Base-by-base conservation (phyloP, 2,113 vertebrate genomes). In the Pedionomus torquatus region DNA sequence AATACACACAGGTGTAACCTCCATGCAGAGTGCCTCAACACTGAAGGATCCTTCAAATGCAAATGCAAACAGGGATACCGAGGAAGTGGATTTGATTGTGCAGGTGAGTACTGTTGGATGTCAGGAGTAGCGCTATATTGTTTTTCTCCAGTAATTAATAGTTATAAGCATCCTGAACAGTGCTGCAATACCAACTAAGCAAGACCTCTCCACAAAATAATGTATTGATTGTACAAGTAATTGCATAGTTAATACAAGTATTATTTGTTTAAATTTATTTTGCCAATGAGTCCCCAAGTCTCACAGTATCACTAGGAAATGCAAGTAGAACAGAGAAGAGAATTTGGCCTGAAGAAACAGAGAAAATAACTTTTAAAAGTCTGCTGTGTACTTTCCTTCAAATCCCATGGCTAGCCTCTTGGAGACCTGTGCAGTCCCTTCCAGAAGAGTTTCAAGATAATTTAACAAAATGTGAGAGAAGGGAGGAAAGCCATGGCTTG, bases 11-110 rank as follows among this genome's bases (percentile, higher is more conserved):
- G 96, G 49, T 99, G 99, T 98, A 99, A 98, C 93, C 97, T 95
- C 81, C 98, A 99, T 2, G 99, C 99, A 84, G 98, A 98, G 54
- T 99, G 99, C 93, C 95, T 99, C 96, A 99, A 99, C 97, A 99
- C 98, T 3, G 96, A 96, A 37, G 99, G 99, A 63, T 99, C 99
- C 76, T 99, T 99, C 98, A 99, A 98, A 97, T 99, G 99, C 97
- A 99, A 96, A 95, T 99, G 99, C 95, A 99, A 99, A 90, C 97
- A 98, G 90, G 99, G 99, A 57, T 99, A 99, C 97, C 98, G 88
- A 96, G 99, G 99, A 95, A 99, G 83, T 69, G 99, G 99, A 48
- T 98, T 98, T 55, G 97, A 99, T 64, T 99, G 99, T 85, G 97
- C 98, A 48, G 98, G 99, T 99, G 97, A 99, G 99, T 97, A 90